A percentile compares a stretch with the other conserved stretches of the same genome.
Evolutionary conservation across 1,140 invertebrate species (phyloP).

Genomic region (Capitella teleta): DNA sequence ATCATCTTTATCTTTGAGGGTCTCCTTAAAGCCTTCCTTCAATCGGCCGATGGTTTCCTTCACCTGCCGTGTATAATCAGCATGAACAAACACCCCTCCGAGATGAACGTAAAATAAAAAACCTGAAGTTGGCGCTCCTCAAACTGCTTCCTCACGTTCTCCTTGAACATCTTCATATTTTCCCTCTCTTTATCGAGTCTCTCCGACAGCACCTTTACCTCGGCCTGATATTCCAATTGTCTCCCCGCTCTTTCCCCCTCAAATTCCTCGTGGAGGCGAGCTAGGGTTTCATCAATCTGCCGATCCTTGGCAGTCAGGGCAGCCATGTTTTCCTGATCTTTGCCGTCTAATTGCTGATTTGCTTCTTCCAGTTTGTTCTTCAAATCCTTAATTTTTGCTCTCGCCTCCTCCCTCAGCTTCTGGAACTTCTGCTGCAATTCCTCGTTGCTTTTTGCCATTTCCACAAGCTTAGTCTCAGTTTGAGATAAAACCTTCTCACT

Average conservation of each 20-base stretch:
- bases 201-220: constrained; percentile 8
- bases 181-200: constrained; percentile 8
- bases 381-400: neutral
- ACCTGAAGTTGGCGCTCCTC: constrained; percentile 9
- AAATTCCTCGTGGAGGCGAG: neutral
- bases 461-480: neutral
- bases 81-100: neutral
- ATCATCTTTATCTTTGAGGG: neutral
- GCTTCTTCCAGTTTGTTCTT: constrained; percentile 1
- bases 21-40: constrained; percentile 1
- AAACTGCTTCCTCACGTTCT: constrained; percentile 12
- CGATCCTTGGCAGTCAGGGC: neutral
- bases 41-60: neutral
- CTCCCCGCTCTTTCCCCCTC: constrained; percentile 1
- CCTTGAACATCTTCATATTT: constrained; percentile 10
- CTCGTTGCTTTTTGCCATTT: neutral
- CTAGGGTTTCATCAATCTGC: neutral
- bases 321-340: neutral
- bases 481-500: no score
- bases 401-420: neutral
- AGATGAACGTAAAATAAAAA: neutral
- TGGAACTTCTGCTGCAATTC: neutral
- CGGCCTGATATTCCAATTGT: constrained; percentile 3
- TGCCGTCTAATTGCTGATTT: neutral
- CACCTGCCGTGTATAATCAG: neutral